Evolutionary conservation across 2,888 invertebrate species (phyloP).

Genomic region (Drosophila trichaetosa): DNA sequence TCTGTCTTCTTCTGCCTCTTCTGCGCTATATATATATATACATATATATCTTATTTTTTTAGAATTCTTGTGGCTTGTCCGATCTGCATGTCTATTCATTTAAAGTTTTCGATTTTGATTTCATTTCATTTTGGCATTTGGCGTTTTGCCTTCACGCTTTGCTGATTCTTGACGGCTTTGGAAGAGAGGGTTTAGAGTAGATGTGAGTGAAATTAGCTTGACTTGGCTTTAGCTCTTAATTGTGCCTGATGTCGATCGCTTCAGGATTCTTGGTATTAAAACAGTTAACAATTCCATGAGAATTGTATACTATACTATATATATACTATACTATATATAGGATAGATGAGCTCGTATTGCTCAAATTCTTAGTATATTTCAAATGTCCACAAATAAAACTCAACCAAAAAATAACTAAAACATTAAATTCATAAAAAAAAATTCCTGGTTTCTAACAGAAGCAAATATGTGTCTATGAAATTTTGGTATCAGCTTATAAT

Average conservation of each 20-base stretch:
- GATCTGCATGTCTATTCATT: constrained; percentile 76
- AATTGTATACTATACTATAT: not conserved
- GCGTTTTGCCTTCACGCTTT: constrained; percentile 69
- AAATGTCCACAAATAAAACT: not conserved
- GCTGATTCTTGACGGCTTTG: constrained; percentile 41
- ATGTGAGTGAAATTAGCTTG: constrained; percentile 15
- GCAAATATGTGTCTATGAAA: not conserved
- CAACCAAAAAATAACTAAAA: no score
- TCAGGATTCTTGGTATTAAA: constrained; percentile 41
- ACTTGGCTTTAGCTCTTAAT: constrained; percentile 22
- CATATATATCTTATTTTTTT: constrained; percentile 21
- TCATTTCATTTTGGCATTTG: constrained; percentile 62
- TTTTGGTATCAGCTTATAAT: not conserved
- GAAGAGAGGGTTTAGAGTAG: not conserved
- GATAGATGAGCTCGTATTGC: not conserved
- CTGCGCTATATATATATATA: not conserved
- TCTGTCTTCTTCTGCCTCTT: constrained; percentile 2
- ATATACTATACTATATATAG: not conserved
- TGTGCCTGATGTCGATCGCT: constrained; percentile 42
- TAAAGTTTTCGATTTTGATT: constrained; percentile 67
- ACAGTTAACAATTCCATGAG: constrained; percentile 27
- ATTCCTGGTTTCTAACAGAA: not conserved
- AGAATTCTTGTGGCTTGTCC: constrained; percentile 62
- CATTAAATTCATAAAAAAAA: not conserved
- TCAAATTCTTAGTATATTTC: not conserved